These are phyloP conservation scores for Trichacis sp. DNA, from an alignment of 2,888 invertebrate genomes.

Conservation along the genomic window DNA sequence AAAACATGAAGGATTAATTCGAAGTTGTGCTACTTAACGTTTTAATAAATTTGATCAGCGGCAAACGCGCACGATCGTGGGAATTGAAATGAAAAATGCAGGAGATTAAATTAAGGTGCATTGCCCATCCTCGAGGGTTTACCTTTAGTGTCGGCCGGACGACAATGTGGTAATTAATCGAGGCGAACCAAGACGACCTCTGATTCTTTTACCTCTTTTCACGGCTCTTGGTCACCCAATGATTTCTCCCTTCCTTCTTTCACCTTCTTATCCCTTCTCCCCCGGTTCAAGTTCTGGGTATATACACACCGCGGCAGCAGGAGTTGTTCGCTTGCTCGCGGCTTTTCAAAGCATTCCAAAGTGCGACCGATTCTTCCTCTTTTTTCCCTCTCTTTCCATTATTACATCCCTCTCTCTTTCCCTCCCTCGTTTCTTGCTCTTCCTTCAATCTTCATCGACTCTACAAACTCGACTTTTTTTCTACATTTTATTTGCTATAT, in stretches of 20 bases:
- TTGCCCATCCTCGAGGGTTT: conserved; percentile 51
- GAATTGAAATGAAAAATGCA: conserved; percentile 51
- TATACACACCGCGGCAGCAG: conserved; percentile 38
- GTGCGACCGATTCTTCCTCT: conserved; percentile 60
- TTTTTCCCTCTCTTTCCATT: conserved; percentile 44
- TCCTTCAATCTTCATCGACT: conserved; percentile 50
- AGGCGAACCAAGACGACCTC: conserved; percentile 59
- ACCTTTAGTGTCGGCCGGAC: conserved; percentile 56
- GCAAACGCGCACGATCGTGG: conserved; percentile 18
- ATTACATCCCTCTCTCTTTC: conserved; percentile 24
- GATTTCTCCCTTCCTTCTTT: conserved; percentile 19
- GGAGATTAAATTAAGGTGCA: conserved; percentile 56
- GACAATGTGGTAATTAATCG: conserved; percentile 69
- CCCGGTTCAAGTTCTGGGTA: conserved; percentile 52
- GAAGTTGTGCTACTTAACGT: neutral
- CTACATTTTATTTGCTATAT: no score
- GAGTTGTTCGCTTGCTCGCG: conserved; percentile 55
- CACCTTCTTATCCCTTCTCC: conserved; percentile 28
- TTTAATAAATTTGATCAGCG: conserved; percentile 2
- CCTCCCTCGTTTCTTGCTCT: conserved; percentile 38
- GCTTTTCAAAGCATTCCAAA: conserved; percentile 69
- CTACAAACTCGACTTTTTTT: conserved; percentile 51
- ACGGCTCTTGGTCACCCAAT: conserved; percentile 9
- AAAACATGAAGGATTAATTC: no score
- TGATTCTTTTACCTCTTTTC: conserved; percentile 34